phyloP scores from a whole-genome alignment of 2,888 invertebrate species.

The Drosophila emarginata region DNA sequence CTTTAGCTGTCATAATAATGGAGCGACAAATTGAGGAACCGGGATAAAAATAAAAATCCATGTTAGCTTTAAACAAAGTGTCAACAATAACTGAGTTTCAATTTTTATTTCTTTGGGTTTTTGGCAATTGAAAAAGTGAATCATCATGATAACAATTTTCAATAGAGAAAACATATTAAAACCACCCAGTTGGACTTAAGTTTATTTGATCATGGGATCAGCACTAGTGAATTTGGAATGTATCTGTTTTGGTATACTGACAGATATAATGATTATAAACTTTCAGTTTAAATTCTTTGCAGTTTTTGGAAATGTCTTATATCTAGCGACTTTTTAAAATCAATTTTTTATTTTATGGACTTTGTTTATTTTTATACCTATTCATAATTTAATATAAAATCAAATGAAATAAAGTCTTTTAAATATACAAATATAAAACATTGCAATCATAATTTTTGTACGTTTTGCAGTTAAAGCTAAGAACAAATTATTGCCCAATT shows the following conservation, averaged over 20 bases:
- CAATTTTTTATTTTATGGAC: neutral
- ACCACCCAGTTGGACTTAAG: neutral
- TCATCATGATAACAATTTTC: neutral
- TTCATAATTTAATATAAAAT: neutral
- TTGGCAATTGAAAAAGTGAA: neutral
- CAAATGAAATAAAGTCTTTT: neutral
- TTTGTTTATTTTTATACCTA: neutral
- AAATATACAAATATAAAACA: neutral
- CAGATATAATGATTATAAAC: neutral
- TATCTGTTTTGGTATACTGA: too few species aligned
- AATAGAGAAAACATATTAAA: neutral
- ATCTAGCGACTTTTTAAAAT: too few species aligned
- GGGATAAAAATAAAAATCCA: slow-evolving; percentile 86
- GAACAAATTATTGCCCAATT: neutral
- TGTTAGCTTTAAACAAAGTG: slow-evolving; percentile 30
- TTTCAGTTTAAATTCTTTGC: neutral
- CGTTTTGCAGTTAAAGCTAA: slow-evolving; percentile 16
- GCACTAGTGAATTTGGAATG: neutral
- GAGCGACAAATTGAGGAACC: slow-evolving; percentile 86
- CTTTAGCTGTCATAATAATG: slow-evolving; percentile 85
- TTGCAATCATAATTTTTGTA: slow-evolving; percentile 4
- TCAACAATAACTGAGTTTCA: neutral
- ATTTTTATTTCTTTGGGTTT: neutral
- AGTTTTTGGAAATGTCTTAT: neutral
- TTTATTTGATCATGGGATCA: neutral